Conservation (phyloP, 2,797 vertebrate genomes). For the Syngnathus acus region DNA sequence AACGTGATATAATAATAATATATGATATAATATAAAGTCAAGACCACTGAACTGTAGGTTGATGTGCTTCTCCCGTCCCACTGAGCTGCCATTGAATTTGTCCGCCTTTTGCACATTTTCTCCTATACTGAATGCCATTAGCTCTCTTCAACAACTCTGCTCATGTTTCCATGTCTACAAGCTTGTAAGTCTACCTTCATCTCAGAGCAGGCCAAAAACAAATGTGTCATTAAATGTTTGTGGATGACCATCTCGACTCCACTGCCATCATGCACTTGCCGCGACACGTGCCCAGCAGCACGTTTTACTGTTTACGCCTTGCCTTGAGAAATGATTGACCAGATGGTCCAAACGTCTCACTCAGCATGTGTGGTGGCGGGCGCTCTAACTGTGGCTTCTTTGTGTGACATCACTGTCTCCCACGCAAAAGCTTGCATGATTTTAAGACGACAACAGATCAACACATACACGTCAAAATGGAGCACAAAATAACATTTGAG, state of each 20-base stretch:
- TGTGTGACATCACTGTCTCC: slow-evolving; percentile 37
- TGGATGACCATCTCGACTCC: slow-evolving; percentile 9
- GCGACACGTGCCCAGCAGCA: slow-evolving; percentile 43
- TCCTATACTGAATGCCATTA: not conserved
- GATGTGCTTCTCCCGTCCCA: no score
- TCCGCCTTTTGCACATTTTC: no score
- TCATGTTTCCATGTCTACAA: not conserved
- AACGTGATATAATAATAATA: no score
- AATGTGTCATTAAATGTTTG: slow-evolving; percentile 2
- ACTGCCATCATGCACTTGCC: slow-evolving; percentile 11
- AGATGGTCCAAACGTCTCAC: slow-evolving; percentile 55
- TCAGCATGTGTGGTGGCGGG: slow-evolving; percentile 35
- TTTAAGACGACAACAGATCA: slow-evolving; percentile 7
- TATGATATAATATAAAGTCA: no score
- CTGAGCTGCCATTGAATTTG: no score
- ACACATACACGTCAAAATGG: slow-evolving; percentile 20
- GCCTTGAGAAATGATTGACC: slow-evolving; percentile 51
- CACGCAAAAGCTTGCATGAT: slow-evolving; percentile 12
- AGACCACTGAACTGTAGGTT: no score
- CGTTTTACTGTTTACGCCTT: slow-evolving; percentile 42
- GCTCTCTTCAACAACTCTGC: not conserved
- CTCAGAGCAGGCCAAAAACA: not conserved
- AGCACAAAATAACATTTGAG: slow-evolving; percentile 25
- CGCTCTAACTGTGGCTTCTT: slow-evolving; percentile 21
- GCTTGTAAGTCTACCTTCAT: not conserved